Conservation (phyloP, 2,888 invertebrate species). For the Maniola hyperantus region DNA sequence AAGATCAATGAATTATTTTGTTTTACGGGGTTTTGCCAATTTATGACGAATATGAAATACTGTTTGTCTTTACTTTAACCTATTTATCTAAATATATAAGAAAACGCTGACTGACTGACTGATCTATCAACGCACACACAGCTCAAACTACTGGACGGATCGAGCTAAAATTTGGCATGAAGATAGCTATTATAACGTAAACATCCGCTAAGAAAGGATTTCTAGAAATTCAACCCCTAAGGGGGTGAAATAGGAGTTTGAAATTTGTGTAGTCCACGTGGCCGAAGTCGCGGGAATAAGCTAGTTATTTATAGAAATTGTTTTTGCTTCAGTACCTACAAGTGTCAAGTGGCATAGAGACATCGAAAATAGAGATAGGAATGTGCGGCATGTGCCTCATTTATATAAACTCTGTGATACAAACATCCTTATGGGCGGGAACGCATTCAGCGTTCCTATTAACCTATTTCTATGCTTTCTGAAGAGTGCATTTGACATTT, state of each 20-base stretch:
- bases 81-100: too few relatives aligned
- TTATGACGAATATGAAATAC: neutral
- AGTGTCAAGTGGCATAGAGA: neutral
- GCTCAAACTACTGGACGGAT: too few relatives aligned
- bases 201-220: too few relatives aligned
- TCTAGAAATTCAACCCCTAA: too few relatives aligned
- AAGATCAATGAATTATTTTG: slow-evolving; percentile 9
- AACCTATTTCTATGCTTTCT: slow-evolving; percentile 49
- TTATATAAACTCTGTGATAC: slow-evolving; percentile 24
- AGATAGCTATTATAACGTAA: too few relatives aligned
- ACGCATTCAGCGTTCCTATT: slow-evolving; percentile 46
- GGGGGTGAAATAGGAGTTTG: too few relatives aligned
- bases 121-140: too few relatives aligned
- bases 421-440: slow-evolving; percentile 35
- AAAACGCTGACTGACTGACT: too few relatives aligned
- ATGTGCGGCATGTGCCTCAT: neutral
- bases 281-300: too few relatives aligned
- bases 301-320: neutral
- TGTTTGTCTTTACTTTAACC: neutral
- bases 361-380: neutral
- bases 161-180: too few relatives aligned
- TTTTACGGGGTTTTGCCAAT: neutral
- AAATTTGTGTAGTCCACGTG: too few relatives aligned
- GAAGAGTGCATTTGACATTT: slow-evolving; percentile 70
- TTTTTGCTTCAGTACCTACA: neutral